Evolutionary conservation across 2,113 vertebrate species (phyloP), one percentile per base, ranked within the genome.

Genomic region (Hymenochirus boettgeri): DNA sequence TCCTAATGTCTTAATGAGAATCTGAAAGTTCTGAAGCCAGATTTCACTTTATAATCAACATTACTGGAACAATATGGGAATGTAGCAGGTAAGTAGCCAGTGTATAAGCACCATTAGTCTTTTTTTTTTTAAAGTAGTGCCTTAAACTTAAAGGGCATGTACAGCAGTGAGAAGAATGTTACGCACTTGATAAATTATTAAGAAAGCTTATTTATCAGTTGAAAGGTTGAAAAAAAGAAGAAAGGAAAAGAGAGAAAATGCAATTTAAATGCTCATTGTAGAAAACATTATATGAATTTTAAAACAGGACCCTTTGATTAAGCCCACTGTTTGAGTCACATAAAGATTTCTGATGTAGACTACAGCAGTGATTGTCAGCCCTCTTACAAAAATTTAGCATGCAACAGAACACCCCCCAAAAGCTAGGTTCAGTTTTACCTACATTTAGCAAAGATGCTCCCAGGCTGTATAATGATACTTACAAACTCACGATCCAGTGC

Each of bases 251-350:
- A 27, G 9, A 47, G 57, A 59, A 15, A 45, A 84, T 79, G 82
- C 80, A 82, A 81, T 85, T 85, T 83, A 87, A 89, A 86, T 82
- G 86, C 82, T 83, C 82, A 84, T 85, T 83, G 84, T 83, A 83
- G 79, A 79, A 76, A 83, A 78, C 79, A 84, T 87, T 87, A 83
- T 78, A 80, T 65, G 67, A 79, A 87, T 46, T 87, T 86, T 83
- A 82, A 84, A 85, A 79, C 82, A 86, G 84, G 77, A 83, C 79
- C 80, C 86, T 88, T 88, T 87, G 87, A 89, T 87, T 88, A 77
- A 76, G 78, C 80, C 81, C 76, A 78, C 80, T 79, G 80, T 82
- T 84, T 85, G 71, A 74, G 81, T 59, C 37, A 71, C 81, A 85
- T 78, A 84, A 81, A 82, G 82, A 73, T 82, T 82, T 74, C 77